Evolutionary conservation across 2,113 vertebrate species (phyloP).

Genomic region (Petrocephalus zakoni): DNA sequence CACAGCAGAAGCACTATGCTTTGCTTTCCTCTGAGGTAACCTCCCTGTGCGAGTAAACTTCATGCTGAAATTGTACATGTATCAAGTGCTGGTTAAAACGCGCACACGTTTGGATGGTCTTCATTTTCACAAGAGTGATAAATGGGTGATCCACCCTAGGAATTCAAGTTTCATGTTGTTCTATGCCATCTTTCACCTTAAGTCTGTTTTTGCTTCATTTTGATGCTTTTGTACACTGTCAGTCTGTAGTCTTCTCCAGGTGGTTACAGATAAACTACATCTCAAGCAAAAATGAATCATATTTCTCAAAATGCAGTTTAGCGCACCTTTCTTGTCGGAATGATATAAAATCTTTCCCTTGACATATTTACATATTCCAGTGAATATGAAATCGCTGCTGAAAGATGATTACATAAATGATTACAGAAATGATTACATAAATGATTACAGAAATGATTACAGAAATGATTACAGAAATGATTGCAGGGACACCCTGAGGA

Average conservation of each 20-base stretch:
- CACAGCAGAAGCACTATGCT: not conserved
- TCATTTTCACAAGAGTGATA: not conserved
- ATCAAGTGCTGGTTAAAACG: not conserved
- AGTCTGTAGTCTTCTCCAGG: not conserved
- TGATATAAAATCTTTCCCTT: not conserved
- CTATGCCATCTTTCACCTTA: not conserved
- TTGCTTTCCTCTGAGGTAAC: not conserved
- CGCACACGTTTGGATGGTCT: not conserved
- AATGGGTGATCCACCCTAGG: too few species aligned
- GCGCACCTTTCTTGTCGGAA: not conserved
- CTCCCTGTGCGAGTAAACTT: not conserved
- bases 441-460: too few species aligned
- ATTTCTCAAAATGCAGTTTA: not conserved
- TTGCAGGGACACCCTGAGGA: too few species aligned
- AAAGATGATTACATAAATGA: not conserved
- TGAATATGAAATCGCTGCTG: not conserved
- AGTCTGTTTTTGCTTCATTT: not conserved
- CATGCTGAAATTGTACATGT: not conserved
- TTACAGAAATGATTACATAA: not conserved
- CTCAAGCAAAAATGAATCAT: not conserved
- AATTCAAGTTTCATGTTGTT: not conserved
- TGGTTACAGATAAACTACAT: not conserved
- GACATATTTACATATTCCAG: not conserved
- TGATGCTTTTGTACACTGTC: not conserved
- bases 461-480: too few species aligned